These are phyloP conservation scores for Dusona sp. DNA, from an alignment of 2,888 invertebrate genomes.

Conservation along the genomic window DNA sequence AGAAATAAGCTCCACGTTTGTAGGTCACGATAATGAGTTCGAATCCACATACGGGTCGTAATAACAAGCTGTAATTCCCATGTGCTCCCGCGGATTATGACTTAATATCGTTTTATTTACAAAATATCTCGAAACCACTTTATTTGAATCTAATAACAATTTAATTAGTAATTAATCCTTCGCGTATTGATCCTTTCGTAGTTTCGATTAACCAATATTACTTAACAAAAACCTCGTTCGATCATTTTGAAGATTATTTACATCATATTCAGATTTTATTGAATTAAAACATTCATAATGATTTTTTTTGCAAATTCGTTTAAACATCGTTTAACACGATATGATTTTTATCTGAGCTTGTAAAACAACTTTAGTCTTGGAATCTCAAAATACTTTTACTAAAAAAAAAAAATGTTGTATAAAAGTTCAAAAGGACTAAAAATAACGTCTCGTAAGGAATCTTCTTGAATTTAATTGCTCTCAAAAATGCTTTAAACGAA, in stretches of 20 bases:
- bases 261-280: neutral
- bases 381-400: neutral
- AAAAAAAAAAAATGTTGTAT: neutral
- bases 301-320: neutral
- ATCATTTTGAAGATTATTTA: neutral
- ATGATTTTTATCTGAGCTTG: neutral
- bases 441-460: neutral
- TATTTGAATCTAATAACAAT: neutral
- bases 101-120: constrained; percentile 1
- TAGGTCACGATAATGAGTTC: constrained; percentile 12
- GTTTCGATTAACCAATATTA: neutral
- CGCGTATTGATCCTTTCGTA: neutral
- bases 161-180: neutral
- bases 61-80: neutral
- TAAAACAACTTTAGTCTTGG: neutral
- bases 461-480: neutral
- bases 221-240: neutral
- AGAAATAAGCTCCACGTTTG: neutral
- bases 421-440: neutral
- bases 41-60: neutral
- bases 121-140: neutral
- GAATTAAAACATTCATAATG: neutral
- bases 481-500: neutral
- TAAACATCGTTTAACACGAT: no score
- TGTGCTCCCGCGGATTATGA: neutral